Conservation (phyloP, 2,113 vertebrate species). For the Loxodonta africana region DNA sequence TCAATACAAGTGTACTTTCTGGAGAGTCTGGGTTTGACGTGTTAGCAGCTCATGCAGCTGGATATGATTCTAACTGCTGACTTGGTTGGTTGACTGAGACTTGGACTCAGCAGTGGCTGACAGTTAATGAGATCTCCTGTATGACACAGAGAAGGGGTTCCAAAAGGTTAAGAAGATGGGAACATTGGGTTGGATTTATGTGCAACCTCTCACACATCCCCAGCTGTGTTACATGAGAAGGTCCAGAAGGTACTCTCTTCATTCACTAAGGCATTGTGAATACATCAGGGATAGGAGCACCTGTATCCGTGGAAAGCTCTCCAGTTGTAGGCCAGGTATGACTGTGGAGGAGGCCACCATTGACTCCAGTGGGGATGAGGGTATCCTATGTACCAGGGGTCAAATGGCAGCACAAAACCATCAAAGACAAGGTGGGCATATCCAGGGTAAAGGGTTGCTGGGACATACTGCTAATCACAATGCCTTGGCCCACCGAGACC, state of each 20-base stretch:
- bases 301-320: not conserved
- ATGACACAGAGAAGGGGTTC: not conserved
- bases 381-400: not conserved
- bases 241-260: not conserved
- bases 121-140: not conserved
- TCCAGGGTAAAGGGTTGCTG: no score
- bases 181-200: not conserved
- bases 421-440: not conserved
- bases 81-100: not conserved
- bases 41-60: fast-evolving
- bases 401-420: not conserved
- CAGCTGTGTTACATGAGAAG: not conserved
- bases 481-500: not conserved
- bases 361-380: not conserved
- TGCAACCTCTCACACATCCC: not conserved
- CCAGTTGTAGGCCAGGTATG: not conserved
- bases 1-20: no score
- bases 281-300: not conserved
- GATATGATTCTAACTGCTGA: not conserved
- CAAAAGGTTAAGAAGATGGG: not conserved
- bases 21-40: not conserved
- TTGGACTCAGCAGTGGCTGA: not conserved
- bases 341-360: not conserved
- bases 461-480: no score
- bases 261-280: not conserved